Percentiles rank a stretch among this genome's conserved stretches.
Conservation (phyloP, 2,113 vertebrate genomes). For the Microcebus griseorufus region DNA sequence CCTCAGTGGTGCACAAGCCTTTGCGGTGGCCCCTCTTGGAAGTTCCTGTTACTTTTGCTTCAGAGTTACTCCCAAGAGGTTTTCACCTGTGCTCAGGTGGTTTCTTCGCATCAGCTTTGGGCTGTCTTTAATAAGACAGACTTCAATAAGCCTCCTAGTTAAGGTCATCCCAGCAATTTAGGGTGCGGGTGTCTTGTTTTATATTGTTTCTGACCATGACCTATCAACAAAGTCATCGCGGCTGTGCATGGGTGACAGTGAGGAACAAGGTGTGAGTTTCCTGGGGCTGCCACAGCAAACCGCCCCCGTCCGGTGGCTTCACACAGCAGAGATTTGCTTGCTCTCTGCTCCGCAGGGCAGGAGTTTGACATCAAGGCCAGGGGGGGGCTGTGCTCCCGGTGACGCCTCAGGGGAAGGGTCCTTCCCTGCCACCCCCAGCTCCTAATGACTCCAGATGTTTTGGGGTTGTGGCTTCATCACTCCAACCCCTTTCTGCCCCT, state of each 20-base stretch:
- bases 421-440: rapidly evolving
- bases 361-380: rapidly evolving
- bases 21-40: rapidly evolving
- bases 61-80: too few species aligned
- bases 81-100: rapidly evolving
- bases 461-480: rapidly evolving
- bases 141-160: neutral
- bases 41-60: rapidly evolving
- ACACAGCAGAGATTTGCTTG: neutral
- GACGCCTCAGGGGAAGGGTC: neutral
- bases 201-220: neutral
- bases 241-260: neutral
- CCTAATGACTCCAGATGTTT: neutral
- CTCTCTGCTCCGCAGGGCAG: too few species aligned
- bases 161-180: neutral
- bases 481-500: too few species aligned
- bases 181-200: neutral
- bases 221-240: rapidly evolving
- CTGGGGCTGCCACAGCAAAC: neutral
- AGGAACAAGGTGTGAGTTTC: too few species aligned
- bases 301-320: rapidly evolving
- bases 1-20: rapidly evolving
- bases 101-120: too few species aligned
- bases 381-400: rapidly evolving
- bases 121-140: neutral